Evolutionary conservation across 2,888 invertebrate genomes (phyloP).

Genomic region (Phortica magna): DNA sequence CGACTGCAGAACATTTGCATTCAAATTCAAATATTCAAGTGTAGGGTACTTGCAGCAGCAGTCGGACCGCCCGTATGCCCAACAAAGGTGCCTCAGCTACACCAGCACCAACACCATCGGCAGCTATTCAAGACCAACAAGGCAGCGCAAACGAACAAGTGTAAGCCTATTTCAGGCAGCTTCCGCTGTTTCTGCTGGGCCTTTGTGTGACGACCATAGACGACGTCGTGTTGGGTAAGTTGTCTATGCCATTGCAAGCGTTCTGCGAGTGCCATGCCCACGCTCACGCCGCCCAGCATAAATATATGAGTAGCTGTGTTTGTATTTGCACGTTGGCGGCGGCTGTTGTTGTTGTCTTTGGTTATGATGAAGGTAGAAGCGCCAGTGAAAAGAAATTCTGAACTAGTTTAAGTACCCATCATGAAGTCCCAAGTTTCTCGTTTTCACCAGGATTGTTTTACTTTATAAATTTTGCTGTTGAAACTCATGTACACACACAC

Average conservation of each 20-base stretch:
- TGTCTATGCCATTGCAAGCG: constrained; percentile 1
- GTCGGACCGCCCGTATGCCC: not conserved
- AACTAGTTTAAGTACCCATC: constrained; percentile 73
- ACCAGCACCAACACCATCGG: not conserved
- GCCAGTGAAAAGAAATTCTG: constrained; percentile 59
- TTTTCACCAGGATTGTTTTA: constrained; percentile 72
- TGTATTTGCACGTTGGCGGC: constrained; percentile 24
- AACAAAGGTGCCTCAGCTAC: not conserved
- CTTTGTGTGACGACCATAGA: not conserved
- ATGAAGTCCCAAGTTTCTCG: constrained; percentile 71
- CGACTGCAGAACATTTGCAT: not conserved
- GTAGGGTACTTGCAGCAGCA: not conserved
- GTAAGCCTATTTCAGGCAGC: not conserved
- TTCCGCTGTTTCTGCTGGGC: not conserved
- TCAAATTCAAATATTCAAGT: not conserved
- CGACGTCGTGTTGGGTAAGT: not conserved
- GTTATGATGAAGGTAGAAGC: not conserved
- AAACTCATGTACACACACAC: constrained; percentile 47
- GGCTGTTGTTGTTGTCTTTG: not conserved
- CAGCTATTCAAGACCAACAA: not conserved
- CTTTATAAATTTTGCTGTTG: constrained; percentile 59
- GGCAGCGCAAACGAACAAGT: not conserved
- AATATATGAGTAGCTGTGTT: constrained; percentile 26
- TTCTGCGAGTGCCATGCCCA: not conserved
- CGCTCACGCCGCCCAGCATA: not conserved